Evolutionary conservation across 2,888 invertebrate species (phyloP).

Genomic region (Corbicula japonica): DNA sequence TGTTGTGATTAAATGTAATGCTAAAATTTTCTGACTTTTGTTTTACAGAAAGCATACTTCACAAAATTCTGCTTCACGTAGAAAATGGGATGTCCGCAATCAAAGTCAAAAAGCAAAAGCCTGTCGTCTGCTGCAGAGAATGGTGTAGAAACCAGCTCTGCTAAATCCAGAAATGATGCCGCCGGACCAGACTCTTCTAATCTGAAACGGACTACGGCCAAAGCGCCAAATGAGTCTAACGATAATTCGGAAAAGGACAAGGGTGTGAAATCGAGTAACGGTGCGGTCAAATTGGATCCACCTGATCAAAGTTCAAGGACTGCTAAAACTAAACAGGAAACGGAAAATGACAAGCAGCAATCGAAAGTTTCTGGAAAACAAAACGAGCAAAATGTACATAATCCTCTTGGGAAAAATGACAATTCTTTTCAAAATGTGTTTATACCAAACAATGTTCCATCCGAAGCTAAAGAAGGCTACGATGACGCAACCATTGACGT

Average conservation of each 20-base stretch:
- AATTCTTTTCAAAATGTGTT: slow-evolving; percentile 31
- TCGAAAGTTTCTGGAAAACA: slow-evolving; percentile 1
- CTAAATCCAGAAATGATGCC: slow-evolving; percentile 27
- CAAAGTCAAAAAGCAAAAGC: slow-evolving; percentile 56
- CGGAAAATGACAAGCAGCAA: neutral
- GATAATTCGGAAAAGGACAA: slow-evolving; percentile 39
- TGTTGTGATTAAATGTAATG: neutral
- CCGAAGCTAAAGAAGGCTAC: neutral
- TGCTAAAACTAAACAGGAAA: neutral
- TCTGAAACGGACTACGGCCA: slow-evolving; percentile 11
- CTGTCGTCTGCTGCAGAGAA: slow-evolving; percentile 10
- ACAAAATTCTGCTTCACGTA: neutral
- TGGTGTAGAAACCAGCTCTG: neutral
- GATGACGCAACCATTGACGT: slow-evolving; percentile 9
- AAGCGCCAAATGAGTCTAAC: slow-evolving; percentile 25
- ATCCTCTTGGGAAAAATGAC: neutral
- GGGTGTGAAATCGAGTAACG: too few species aligned
- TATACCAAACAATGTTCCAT: slow-evolving; percentile 25
- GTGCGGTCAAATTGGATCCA: slow-evolving; percentile 16
- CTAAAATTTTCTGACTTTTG: neutral
- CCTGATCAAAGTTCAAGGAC: neutral
- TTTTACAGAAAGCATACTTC: neutral
- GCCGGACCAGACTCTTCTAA: slow-evolving; percentile 15
- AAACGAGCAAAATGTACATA: neutral
- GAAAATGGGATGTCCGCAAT: slow-evolving; percentile 59